A percentile compares a stretch with the other conserved stretches of the same genome.
Conservation (phyloP, 2,797 vertebrate species). For the Oryzias dopingdopingensis region DNA sequence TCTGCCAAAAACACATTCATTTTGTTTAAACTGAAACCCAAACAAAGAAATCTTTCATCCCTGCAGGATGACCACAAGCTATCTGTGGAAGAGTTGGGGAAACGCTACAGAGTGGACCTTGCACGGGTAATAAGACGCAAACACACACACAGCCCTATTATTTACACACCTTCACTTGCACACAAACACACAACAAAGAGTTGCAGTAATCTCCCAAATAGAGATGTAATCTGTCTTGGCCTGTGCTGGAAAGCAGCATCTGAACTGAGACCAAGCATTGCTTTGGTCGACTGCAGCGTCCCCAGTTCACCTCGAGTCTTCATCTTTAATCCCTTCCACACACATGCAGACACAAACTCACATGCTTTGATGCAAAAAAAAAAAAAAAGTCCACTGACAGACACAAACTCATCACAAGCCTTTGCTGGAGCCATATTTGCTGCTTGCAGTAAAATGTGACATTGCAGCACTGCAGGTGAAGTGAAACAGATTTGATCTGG, state of each 20-base stretch:
- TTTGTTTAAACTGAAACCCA: not conserved
- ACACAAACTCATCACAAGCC: constrained; percentile 16
- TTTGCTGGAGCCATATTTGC: constrained; percentile 20
- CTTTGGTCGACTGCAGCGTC: constrained; percentile 36
- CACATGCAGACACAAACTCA: constrained; percentile 33
- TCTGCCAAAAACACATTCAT: constrained; percentile 7
- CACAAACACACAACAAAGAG: constrained; percentile 22
- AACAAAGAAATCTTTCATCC: constrained; percentile 25
- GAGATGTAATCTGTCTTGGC: constrained; percentile 43
- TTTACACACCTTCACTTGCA: constrained; percentile 4
- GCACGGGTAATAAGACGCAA: constrained; percentile 73
- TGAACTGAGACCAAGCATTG: constrained; percentile 31
- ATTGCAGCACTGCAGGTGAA: constrained; percentile 29
- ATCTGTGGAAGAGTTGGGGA: constrained; percentile 83
- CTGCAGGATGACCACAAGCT: constrained; percentile 90
- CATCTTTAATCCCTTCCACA: constrained; percentile 53
- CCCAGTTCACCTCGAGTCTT: constrained; percentile 36
- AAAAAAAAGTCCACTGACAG: constrained; percentile 7
- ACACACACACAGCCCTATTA: constrained; percentile 14
- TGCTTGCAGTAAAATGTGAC: constrained; percentile 26
- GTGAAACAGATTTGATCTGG: constrained; percentile 37
- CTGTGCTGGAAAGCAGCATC: constrained; percentile 17
- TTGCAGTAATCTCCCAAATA: constrained; percentile 7
- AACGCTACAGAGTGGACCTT: constrained; percentile 87
- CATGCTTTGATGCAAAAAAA: constrained; percentile 21